Evolutionary conservation across 2,797 vertebrate genomes (phyloP).

Genomic region (Danio albolineatus): DNA sequence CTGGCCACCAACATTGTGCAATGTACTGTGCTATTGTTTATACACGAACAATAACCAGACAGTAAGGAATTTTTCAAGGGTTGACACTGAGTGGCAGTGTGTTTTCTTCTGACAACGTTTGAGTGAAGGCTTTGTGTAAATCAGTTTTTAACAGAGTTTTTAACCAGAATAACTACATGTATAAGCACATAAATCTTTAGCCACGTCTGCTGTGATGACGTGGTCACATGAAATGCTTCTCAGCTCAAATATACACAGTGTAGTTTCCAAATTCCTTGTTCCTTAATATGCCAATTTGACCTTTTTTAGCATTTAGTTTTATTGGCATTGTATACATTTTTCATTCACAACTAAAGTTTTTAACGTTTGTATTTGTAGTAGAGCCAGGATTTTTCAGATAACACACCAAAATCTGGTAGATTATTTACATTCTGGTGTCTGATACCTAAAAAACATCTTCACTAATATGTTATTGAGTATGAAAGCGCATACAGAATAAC

Average conservation of each 20-base stretch:
- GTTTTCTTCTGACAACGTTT: constrained; percentile 1
- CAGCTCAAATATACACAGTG: not conserved
- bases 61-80: not conserved
- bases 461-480: constrained; percentile 17
- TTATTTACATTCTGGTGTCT: constrained; percentile 27
- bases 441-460: constrained; percentile 22
- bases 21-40: not conserved
- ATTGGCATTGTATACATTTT: not conserved
- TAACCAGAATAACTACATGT: constrained; percentile 6
- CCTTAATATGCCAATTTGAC: not conserved
- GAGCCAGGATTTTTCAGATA: not conserved
- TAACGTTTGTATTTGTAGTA: not conserved
- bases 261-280: constrained; percentile 17
- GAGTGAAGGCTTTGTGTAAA: not conserved
- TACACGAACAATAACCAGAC: not conserved
- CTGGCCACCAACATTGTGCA: no score
- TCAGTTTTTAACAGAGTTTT: constrained; percentile 22
- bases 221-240: constrained; percentile 5
- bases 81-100: not conserved
- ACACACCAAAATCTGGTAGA: constrained; percentile 28
- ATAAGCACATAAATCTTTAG: not conserved
- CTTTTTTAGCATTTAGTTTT: not conserved
- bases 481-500: not conserved
- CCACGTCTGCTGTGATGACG: constrained; percentile 11
- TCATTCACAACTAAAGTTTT: no score